Percentiles rank a stretch among this genome's conserved stretches.
Conservation (phyloP, 2,797 vertebrate species). For the Myioborus melanocephalus region DNA sequence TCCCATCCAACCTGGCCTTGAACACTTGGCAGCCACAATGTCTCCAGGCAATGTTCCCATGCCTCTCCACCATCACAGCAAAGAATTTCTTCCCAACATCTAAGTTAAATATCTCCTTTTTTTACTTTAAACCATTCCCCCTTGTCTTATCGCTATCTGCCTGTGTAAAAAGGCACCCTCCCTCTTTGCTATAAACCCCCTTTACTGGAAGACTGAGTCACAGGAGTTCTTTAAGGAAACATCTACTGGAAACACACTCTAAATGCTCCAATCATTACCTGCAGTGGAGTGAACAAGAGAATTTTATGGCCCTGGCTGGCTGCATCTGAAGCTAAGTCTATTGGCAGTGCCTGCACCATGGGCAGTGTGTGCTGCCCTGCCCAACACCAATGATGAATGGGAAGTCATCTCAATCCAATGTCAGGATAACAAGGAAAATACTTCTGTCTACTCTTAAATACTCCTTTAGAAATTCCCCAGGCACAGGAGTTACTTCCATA, state of each 20-base stretch:
- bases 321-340: not conserved
- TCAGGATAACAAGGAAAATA: not conserved
- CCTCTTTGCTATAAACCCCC: not conserved
- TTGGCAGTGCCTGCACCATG: not conserved
- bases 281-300: not conserved
- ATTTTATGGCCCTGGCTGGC: not conserved
- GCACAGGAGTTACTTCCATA: not conserved
- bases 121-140: not conserved
- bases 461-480: not conserved
- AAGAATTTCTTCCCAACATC: not conserved
- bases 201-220: not conserved
- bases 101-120: not conserved
- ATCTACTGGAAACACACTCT: not conserved
- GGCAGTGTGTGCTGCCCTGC: not conserved
- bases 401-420: not conserved
- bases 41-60: not conserved
- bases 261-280: not conserved
- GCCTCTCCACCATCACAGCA: not conserved
- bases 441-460: not conserved
- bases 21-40: not conserved
- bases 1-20: not conserved
- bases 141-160: not conserved
- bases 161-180: not conserved
- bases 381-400: not conserved
- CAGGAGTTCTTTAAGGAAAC: constrained; percentile 13